A percentile compares a stretch with the other conserved stretches of the same genome.
Conservation (phyloP, 2,888 invertebrate genomes). For the Nephrotoma guestfalica region DNA sequence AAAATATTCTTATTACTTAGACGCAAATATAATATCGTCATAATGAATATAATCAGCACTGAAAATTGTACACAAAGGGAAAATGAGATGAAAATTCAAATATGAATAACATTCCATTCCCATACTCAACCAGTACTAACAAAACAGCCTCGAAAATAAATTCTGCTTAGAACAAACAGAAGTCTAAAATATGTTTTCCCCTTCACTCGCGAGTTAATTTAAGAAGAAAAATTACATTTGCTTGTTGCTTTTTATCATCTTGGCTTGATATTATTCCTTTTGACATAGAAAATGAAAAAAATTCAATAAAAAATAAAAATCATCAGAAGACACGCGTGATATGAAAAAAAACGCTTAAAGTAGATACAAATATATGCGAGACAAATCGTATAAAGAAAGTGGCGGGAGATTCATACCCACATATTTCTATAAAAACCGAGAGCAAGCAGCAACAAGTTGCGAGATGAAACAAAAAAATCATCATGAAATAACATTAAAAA, state of each 20-base stretch:
- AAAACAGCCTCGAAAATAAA: neutral
- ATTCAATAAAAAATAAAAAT: neutral
- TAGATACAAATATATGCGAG: neutral
- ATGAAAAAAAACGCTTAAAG: neutral
- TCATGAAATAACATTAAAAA: neutral
- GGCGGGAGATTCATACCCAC: neutral
- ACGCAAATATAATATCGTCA: neutral
- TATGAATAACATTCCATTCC: neutral
- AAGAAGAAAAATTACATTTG: neutral
- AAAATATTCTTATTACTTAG: neutral
- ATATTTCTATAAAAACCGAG: neutral
- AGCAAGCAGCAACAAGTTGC: neutral
- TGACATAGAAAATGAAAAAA: neutral
- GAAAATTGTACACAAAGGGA: neutral
- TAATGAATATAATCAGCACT: neutral
- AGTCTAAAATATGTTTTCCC: neutral
- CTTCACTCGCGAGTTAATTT: neutral
- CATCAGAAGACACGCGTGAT: neutral
- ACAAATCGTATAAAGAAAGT: neutral
- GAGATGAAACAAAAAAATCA: neutral
- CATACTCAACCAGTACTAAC: neutral
- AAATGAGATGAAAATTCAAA: neutral
- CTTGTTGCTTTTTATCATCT: neutral
- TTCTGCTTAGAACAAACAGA: neutral
- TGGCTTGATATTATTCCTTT: neutral